phyloP scores from a whole-genome alignment of 1,140 invertebrate genomes.

The Eciton burchellii region DNA sequence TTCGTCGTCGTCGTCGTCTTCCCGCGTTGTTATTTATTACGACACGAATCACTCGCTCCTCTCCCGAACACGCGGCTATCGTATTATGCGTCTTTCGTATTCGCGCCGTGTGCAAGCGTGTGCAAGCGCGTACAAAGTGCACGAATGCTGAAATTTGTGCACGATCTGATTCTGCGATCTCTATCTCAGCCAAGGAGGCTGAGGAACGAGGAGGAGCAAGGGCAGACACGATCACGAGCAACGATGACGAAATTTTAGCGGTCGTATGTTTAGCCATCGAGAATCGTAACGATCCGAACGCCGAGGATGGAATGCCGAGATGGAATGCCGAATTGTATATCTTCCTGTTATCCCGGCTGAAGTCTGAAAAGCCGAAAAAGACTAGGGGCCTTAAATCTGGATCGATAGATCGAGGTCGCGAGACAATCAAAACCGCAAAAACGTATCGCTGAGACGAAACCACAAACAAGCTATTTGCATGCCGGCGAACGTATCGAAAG shows the following conservation, averaged over 20 bases:
- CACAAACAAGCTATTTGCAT: constrained; percentile 20
- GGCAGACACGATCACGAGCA: not conserved
- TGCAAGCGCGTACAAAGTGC: constrained; percentile 29
- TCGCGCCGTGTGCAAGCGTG: constrained; percentile 31
- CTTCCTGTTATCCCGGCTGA: too few relatives aligned
- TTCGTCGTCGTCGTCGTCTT: too few relatives aligned
- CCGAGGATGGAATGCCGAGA: too few relatives aligned
- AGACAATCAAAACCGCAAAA: constrained; percentile 27
- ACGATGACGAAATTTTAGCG: not conserved
- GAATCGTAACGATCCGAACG: too few relatives aligned
- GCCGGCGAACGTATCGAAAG: constrained; percentile 13
- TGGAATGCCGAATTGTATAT: too few relatives aligned
- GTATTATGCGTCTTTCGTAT: constrained; percentile 17
- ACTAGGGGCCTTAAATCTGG: constrained; percentile 7
- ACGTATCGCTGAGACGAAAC: constrained; percentile 9
- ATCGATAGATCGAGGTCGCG: constrained; percentile 28
- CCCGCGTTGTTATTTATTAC: constrained; percentile 52
- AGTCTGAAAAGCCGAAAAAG: too few relatives aligned
- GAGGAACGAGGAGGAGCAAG: constrained; percentile 18
- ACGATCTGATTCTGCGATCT: not conserved
- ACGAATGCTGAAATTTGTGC: not conserved
- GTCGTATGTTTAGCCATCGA: not conserved
- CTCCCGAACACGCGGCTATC: constrained; percentile 31
- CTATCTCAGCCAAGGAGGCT: too few relatives aligned
- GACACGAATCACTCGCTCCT: constrained; percentile 35